A percentile compares a stretch with the other conserved stretches of the same genome.
Conservation (phyloP, 2,113 vertebrate species). For the Gymnarchus niloticus region DNA sequence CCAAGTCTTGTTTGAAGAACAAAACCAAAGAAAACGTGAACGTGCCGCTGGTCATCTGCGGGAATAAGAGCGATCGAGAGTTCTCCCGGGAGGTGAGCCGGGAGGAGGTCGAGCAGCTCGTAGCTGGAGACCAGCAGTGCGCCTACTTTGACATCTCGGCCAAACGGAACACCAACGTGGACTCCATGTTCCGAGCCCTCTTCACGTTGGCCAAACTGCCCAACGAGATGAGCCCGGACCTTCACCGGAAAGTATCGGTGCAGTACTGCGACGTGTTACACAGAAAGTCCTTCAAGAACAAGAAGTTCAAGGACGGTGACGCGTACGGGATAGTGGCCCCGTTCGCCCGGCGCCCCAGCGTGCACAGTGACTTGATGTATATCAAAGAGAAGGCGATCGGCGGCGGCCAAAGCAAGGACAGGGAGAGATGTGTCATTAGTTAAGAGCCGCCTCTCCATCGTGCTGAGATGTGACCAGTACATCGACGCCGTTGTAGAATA, state of each 20-base stretch:
- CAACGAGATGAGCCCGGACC: slow-evolving; percentile 93
- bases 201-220: slow-evolving; percentile 92
- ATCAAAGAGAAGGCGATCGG: slow-evolving; percentile 86
- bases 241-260: slow-evolving; percentile 87
- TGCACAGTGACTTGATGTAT: slow-evolving; percentile 97
- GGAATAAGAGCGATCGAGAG: slow-evolving; percentile 89
- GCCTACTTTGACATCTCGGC: slow-evolving; percentile 96
- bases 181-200: slow-evolving; percentile 91
- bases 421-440: slow-evolving; percentile 87
- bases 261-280: slow-evolving; percentile 89
- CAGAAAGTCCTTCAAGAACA: slow-evolving; percentile 74
- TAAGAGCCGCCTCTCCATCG: slow-evolving; percentile 50
- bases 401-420: slow-evolving; percentile 76
- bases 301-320: slow-evolving; percentile 78
- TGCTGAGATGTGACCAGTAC: too few species aligned
- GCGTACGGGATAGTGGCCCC: slow-evolving; percentile 88
- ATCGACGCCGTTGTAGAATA: slow-evolving; percentile 15
- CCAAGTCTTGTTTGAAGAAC: slow-evolving; percentile 91
- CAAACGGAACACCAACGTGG: slow-evolving; percentile 90
- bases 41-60: slow-evolving; percentile 91
- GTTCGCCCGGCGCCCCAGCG: slow-evolving; percentile 87
- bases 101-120: slow-evolving; percentile 80
- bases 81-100: slow-evolving; percentile 77
- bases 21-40: slow-evolving; percentile 89
- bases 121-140: slow-evolving; percentile 76